Evolutionary conservation across 2,888 invertebrate genomes (phyloP), one percentile per base, ranked within the genome.

Genomic region (Scaptomyza polygonia): DNA sequence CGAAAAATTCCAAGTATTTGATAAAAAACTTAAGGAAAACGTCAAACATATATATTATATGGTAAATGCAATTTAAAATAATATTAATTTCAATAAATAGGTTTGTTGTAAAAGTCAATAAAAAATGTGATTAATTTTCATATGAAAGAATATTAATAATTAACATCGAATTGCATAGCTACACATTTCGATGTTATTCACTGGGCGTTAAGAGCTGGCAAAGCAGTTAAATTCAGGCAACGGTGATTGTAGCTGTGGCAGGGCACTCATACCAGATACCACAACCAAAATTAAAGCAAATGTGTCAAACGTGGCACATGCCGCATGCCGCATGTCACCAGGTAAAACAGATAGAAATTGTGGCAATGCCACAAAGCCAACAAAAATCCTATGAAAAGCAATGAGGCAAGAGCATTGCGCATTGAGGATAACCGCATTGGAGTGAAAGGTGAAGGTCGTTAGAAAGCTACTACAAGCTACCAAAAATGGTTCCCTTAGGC

Each of bases 211-310:
- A 49, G 42, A 18, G 16, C 48, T 9, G 30, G 55, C 39, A 21
- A 55, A 55, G 34, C n/a, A 55, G 25, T 25, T 58, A 40, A 55
- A 43, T 39, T 34, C 39, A 53, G 56, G 30, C 48, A 40, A 54
- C 53, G 27, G 27, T 40, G 52, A 45, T 62, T 83, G 86, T 70
- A 77, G 58, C 55, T 70, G 84, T 63, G 63, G 61, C 67, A 61
- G 51, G 47, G 59, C 66, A 65, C n/a, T n/a, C 69, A 63, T 68
- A 72, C 54, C 27, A 57, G 51, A 72, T 30, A 55, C 61, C 48
- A 36, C 43, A 62, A 56, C 57, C 83, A 48, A 49, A 66, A 69
- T 36, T 34, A 67, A 67, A 51, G 75, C 67, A 61, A 83, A 79
- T 49, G 67, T 64, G 67, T 57, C 66, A 76, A 16, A 39, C 61